Evolutionary conservation across 2,888 invertebrate genomes (phyloP), one percentile per base, ranked within the genome.

Genomic region (Choreutis nemorana): DNA sequence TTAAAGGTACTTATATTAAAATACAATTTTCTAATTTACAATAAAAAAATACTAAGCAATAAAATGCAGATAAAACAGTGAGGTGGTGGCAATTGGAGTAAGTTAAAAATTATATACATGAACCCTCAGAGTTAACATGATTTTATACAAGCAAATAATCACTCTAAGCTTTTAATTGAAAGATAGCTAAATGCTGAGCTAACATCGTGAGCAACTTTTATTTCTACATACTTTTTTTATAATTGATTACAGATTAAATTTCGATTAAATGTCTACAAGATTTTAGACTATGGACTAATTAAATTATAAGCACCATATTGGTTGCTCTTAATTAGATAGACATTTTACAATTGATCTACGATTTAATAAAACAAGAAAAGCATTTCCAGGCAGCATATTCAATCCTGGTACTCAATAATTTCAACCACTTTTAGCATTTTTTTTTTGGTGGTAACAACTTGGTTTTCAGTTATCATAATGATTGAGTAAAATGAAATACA

Each of bases 281-380:
- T 26, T 22, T 28, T 34, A 30, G 31, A 39, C 40, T 51, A 50
- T 50, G 51, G 53, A 60, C 55, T 55, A 60, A 29, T 31, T 31
- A 54, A 48, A 49, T 57, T n/a, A n/a, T 48, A 57, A 70, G 68
- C 73, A 72, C 70, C 72, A 55, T 46, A 44, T 35, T 47, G 64
- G 67, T 53, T 50, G 67, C 63, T n/a, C n/a, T n/a, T n/a, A n/a
- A n/a, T n/a, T n/a, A n/a, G n/a, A 50, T 58, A 55, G 51, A 52
- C 47, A 34, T 43, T 8, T 18, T 18, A 18, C 18, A 8, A 18
- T 8, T 18, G 18, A 18, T 6, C 18, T 18, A 6, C 18, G n/a
- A n/a, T n/a, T n/a, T n/a, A n/a, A n/a, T n/a, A n/a, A n/a, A n/a
- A n/a, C n/a, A n/a, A n/a, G n/a, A n/a, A n/a, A n/a, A n/a, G n/a